Conservation (phyloP, 2,113 vertebrate genomes). For the Vimba vimba region DNA sequence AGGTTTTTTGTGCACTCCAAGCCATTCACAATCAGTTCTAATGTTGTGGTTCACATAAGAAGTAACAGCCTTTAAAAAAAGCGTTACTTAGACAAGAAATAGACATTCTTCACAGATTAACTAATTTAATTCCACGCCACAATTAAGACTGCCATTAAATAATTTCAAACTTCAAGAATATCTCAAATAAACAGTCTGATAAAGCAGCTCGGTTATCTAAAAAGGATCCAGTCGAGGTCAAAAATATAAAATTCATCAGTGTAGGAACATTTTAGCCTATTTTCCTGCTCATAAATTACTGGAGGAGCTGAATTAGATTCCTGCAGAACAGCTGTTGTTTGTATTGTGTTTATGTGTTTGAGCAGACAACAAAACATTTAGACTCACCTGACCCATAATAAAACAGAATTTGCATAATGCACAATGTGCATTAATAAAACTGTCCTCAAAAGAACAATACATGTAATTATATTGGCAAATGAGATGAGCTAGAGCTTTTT, state of each 20-base stretch:
- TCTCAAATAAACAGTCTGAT: not conserved
- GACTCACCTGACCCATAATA: not conserved
- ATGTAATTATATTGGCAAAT: slow-evolving; percentile 46
- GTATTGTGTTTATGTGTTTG: not conserved
- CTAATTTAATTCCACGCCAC: not conserved
- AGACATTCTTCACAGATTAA: not conserved
- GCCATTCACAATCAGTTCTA: slow-evolving; percentile 10
- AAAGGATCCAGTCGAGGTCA: not conserved
- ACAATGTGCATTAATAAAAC: slow-evolving; percentile 17
- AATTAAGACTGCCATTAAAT: not conserved
- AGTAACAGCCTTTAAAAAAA: not conserved
- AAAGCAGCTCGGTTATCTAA: not conserved
- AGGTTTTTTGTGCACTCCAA: slow-evolving; percentile 1
- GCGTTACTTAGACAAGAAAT: not conserved
- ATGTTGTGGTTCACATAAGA: not conserved
- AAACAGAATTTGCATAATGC: slow-evolving; percentile 3
- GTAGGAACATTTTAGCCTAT: not conserved
- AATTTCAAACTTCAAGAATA: not conserved
- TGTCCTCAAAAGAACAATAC: not conserved
- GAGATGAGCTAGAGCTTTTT: slow-evolving; percentile 23
- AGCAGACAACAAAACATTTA: not conserved
- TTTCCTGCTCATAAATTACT: not conserved
- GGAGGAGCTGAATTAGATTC: not conserved
- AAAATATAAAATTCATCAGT: not conserved
- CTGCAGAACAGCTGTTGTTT: not conserved